Evolutionary conservation across 1,140 invertebrate genomes (phyloP), one percentile per base, ranked within the genome.

Genomic region (Bradysia coprophila): DNA sequence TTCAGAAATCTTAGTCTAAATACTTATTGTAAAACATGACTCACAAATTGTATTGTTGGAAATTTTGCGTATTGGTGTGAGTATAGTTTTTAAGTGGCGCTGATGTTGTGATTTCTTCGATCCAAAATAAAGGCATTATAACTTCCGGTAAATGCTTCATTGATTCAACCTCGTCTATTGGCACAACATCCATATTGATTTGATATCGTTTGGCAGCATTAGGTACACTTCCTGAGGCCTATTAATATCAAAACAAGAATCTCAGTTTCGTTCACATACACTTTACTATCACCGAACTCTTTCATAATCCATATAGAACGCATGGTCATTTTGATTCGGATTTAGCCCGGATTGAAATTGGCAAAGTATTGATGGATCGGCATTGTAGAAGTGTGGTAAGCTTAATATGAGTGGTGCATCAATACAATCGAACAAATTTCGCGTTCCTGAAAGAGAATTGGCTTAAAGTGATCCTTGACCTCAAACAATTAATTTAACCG

Each of bases 341-440:
- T 65, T 59, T 1, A 92, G 53, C 6, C 88, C 88, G 4, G 36
- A 38, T 23, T 52, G 66, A 0, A 91, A 76, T 19, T 64, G 63
- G 1, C 71, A 51, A 0, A 75, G n/a, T 21, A 85, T 70, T 23
- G 63, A 68, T 1, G 76, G 69, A 54, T 88, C 81, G 1, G 66
- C 67, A 2, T 74, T 63, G 43, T 79, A 78, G 54, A 88, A 89
- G 62, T 94, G 89, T 1, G 89, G 88, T 47, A 81, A 60, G 1
- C 85, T 59, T 5, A 55, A 55, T 5, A 60, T 46, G 1, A 61
- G 15, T 0, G 58, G 57, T 0, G 69, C 73, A 1, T 72, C 73
- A 2, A 71, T 47, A 49, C 81, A 86, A 4, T 50, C 37, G 0
- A 46, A 45, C 23, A 60, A 44, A 55, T 85, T 78, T 55, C 81